Evolutionary conservation across 2,113 vertebrate species (phyloP), one percentile per base, ranked within the genome.

Genomic region (Rhegmatorhina hoffmannsi): DNA sequence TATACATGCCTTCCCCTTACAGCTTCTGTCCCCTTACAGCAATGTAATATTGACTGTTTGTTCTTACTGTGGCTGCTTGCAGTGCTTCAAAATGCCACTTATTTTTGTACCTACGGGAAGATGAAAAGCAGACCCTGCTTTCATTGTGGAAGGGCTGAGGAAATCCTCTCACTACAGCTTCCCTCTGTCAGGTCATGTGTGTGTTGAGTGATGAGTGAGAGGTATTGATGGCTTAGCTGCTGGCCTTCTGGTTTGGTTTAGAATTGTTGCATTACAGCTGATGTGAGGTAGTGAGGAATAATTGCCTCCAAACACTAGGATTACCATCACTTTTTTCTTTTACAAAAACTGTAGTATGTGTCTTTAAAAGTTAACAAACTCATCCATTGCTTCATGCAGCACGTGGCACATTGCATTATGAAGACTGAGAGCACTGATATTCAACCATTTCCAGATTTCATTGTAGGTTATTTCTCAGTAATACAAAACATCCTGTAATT

Each of bases 361-460:
- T 68, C 43, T 81, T 56, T 84, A 60, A 87, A 93, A 43, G 25
- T 74, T 87, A 89, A 53, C 29, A 60, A 17, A 82, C 38, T 72
- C 31, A 25, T 78, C 76, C 0, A 0, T 76, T 84, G 46, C 93
- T 95, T 84, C 40, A 29, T 50, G 38, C 72, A 68, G 29, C 40
- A 10, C 74, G 38, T 91, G 85, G 31, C 62, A 58, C 38, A 43
- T 18, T 44, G 34, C 16, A 59, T 95, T 84, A 72, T 25, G 63
- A 90, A 73, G 44, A 47, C 78, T 53, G 43, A 76, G 34, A 78
- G 38, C 31, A 20, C 28, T 84, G 60, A n/a, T 63, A 28, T 93
- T 82, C 70, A 87, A 77, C 74, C 23, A 7, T 94, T 95, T 93
- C 34, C 77, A 90, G 58, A 70, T 46, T 58, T 92, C 60, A n/a